Base-by-base conservation (phyloP, 2,797 vertebrate species). In the Limnodromus scolopaceus region DNA sequence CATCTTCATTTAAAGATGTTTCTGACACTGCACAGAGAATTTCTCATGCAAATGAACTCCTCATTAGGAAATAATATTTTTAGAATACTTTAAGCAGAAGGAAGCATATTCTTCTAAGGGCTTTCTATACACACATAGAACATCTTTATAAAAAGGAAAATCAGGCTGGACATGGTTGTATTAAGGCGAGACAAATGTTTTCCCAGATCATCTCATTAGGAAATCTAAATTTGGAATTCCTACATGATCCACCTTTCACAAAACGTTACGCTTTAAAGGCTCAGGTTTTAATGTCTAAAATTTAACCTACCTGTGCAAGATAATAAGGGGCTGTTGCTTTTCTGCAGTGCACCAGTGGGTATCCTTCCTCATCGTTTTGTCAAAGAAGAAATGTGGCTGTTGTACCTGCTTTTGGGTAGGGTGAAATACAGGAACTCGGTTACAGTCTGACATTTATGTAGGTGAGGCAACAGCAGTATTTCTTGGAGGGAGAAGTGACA, bases 31-130 rank as follows among this genome's bases (percentile, higher is more conserved):
- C 92, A 85, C n/a, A 39, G 86, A 75, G 84, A 96, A 94, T 94
- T 94, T 96, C 91, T 97, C 89, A 92, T 91, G 94, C 85, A 96
- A 87, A 96, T 96, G 60, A 93, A 79, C 25, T 91, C 72, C 92
- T 96, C 89, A 84, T 96, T 93, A 91, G 53, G 91, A 92, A 93
- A 74, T 27, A 54, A 36, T 96, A 93, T 96, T 97, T 97, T 96
- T 97, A 79, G 96, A 92, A 36, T 82, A 23, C 68, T 77, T 92
- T 16, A 82, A 70, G 84, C 30, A 71, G 87, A 94, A 69, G 77
- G 55, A 87, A 94, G 22, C 15, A 17, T 57, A 36, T 86, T 84
- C 72, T 84, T 71, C 49, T 79, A 25, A 77, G 79, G 58, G 46
- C 36, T 92, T 90, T 91, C 57, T 79, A 17, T 51, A 39, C 14